phyloP scores from a whole-genome alignment of 2,797 vertebrate genomes.

The Gymnocypris eckloni region DNA sequence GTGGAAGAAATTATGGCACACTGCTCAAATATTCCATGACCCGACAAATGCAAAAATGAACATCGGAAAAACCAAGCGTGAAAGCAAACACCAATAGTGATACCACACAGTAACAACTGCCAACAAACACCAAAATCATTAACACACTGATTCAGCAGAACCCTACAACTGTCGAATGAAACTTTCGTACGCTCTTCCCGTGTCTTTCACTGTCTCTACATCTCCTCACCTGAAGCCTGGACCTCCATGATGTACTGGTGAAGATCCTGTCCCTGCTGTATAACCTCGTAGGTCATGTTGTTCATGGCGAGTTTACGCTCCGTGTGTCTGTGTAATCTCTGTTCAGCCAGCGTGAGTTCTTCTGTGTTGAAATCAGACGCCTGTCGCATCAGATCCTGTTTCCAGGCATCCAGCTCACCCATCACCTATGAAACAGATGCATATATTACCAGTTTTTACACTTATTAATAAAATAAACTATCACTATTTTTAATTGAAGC shows the following conservation, averaged over 20 bases:
- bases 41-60: background rate
- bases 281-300: conserved; percentile 97
- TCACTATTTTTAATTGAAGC: background rate
- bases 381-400: conserved; percentile 93
- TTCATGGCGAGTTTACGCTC: conserved; percentile 95
- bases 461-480: background rate
- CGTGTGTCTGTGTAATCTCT: conserved; percentile 93
- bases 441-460: background rate
- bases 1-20: background rate
- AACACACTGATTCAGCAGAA: conserved; percentile 4
- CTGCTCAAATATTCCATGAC: background rate
- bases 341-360: conserved; percentile 91
- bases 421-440: conserved; percentile 82
- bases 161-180: background rate
- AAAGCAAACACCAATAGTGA: background rate
- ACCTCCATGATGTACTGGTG: conserved; percentile 97
- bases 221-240: conserved; percentile 89
- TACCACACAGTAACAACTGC: background rate
- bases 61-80: background rate
- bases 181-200: too few relatives aligned
- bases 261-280: conserved; percentile 96
- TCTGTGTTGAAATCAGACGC: conserved; percentile 94
- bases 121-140: background rate
- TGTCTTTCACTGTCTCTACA: background rate
- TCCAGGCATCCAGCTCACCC: conserved; percentile 96